A percentile compares a stretch with the other conserved stretches of the same genome.
These are phyloP conservation scores for Lithophane ornitopus DNA, from an alignment of 2,888 invertebrate genomes.

Conservation along the genomic window DNA sequence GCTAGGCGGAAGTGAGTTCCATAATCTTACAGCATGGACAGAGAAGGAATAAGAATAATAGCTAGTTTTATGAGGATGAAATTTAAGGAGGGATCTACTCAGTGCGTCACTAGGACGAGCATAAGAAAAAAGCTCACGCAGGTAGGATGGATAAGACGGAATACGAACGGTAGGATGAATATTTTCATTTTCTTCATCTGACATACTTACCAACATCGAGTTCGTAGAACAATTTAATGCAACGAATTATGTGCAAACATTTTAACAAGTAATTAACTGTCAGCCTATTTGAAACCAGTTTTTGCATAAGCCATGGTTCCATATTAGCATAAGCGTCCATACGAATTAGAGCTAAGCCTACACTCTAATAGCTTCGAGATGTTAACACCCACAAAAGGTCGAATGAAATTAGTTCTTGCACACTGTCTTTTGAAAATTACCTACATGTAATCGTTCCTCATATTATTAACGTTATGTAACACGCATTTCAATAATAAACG, in stretches of 20 bases:
- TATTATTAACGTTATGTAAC: slow-evolving; percentile 21
- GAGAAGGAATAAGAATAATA: too few relatives aligned
- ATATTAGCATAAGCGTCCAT: slow-evolving; percentile 58
- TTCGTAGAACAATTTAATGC: background rate
- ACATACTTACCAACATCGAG: background rate
- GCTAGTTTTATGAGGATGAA: too few relatives aligned
- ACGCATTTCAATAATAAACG: background rate
- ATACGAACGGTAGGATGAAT: too few relatives aligned
- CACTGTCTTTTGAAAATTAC: slow-evolving; percentile 66
- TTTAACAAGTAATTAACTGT: slow-evolving; percentile 52
- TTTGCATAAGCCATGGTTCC: slow-evolving; percentile 55
- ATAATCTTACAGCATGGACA: too few relatives aligned
- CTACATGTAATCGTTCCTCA: slow-evolving; percentile 19
- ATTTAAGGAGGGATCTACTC: too few relatives aligned
- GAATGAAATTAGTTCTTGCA: slow-evolving; percentile 64
- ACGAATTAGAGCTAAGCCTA: slow-evolving; percentile 56
- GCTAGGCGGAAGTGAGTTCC: too few relatives aligned
- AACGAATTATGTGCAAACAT: slow-evolving; percentile 16
- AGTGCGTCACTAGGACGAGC: too few relatives aligned
- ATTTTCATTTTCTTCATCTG: background rate
- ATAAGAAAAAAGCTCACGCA: too few relatives aligned
- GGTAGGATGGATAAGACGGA: too few relatives aligned
- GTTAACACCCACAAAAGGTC: slow-evolving; percentile 69
- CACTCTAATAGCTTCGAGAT: slow-evolving; percentile 48
- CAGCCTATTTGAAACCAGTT: slow-evolving; percentile 52